A percentile compares a stretch with the other conserved stretches of the same genome.
Conservation (phyloP, 1,140 invertebrate genomes). For the Cotesia chilonis region DNA sequence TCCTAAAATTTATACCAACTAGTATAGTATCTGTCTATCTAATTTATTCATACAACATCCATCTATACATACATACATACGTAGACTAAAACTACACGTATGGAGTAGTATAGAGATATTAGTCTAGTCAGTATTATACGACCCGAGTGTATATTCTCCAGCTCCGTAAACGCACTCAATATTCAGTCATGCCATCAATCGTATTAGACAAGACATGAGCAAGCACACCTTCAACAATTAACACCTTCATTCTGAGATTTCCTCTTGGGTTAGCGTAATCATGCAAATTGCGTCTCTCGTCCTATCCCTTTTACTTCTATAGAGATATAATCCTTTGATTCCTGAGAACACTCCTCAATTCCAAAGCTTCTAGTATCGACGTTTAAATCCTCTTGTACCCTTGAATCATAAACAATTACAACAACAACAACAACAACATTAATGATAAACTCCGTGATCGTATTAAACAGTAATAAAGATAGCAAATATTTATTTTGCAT, state of each 20-base stretch:
- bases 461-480: too few relatives aligned
- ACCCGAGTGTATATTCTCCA: conserved; percentile 1
- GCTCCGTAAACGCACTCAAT: conserved; percentile 8
- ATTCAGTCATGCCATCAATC: conserved; percentile 48
- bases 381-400: background rate
- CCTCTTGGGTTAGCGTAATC: conserved; percentile 45
- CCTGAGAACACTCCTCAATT: conserved; percentile 11
- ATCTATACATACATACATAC: too few relatives aligned
- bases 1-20: too few relatives aligned
- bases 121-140: conserved; percentile 3
- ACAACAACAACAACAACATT: too few relatives aligned
- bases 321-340: conserved; percentile 23
- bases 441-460: too few relatives aligned
- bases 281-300: conserved; percentile 44
- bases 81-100: too few relatives aligned
- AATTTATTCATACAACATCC: too few relatives aligned
- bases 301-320: background rate
- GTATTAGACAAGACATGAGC: conserved; percentile 43
- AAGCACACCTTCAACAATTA: conserved; percentile 46
- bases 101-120: background rate
- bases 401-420: too few relatives aligned
- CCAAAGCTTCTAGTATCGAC: conserved; percentile 15
- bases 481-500: too few relatives aligned
- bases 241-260: conserved; percentile 50
- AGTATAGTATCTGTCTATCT: too few relatives aligned